Evolutionary conservation across 1,140 invertebrate genomes (phyloP).

Genomic region (Monomorium pharaonis): DNA sequence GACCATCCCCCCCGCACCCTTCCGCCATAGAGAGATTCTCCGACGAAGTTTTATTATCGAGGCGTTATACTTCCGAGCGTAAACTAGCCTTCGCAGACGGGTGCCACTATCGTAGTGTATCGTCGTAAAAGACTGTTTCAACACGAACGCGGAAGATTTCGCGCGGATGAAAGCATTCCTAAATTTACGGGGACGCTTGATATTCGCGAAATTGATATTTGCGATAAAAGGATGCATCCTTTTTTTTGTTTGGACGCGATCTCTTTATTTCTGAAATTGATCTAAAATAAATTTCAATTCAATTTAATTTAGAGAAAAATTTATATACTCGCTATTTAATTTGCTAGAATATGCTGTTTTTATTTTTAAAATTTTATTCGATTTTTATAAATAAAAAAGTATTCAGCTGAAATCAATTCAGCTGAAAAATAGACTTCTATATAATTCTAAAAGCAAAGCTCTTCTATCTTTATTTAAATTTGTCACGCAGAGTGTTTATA

Average conservation of each 20-base stretch:
- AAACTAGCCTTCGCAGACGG: conserved; percentile 57
- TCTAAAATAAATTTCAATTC: not conserved
- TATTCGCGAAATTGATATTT: too few relatives aligned
- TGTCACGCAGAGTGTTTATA: not conserved
- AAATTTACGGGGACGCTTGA: not conserved
- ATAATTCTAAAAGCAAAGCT: not conserved
- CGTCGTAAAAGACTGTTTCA: conserved; percentile 59
- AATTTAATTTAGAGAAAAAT: not conserved
- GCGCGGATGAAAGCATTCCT: not conserved
- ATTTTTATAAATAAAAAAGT: not conserved
- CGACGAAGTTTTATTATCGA: conserved; percentile 59
- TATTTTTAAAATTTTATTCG: not conserved
- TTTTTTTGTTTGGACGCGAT: not conserved
- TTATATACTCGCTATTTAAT: not conserved
- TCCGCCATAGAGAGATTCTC: conserved; percentile 50
- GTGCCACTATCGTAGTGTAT: conserved; percentile 13
- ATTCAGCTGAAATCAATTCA: too few relatives aligned
- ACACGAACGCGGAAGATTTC: conserved; percentile 44
- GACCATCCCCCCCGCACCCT: not conserved
- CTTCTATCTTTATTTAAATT: not conserved
- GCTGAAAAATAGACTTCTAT: not conserved
- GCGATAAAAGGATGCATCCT: not conserved
- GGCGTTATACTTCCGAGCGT: conserved; percentile 47
- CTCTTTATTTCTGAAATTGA: not conserved
- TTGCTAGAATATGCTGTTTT: not conserved